phyloP scores from a whole-genome alignment of 1,140 invertebrate genomes.

The Teleopsis dalmanni region DNA sequence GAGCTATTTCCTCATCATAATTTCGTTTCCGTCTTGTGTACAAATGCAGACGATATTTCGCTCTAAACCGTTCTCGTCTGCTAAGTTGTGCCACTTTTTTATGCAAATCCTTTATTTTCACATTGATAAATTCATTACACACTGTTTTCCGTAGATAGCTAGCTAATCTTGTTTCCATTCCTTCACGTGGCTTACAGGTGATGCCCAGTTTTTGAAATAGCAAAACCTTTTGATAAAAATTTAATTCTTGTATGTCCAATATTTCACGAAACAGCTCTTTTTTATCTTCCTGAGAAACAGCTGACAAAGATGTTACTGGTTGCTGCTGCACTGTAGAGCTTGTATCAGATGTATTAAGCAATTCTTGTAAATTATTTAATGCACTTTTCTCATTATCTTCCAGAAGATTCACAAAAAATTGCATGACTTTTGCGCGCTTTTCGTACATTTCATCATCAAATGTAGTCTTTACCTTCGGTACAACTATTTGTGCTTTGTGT shows the following conservation, averaged over 20 bases:
- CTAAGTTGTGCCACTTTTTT: conserved; percentile 15
- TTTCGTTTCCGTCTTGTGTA: conserved; percentile 14
- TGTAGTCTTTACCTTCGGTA: conserved; percentile 22
- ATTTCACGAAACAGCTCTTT: conserved; percentile 23
- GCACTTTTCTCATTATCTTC: conserved; percentile 25
- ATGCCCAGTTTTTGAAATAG: conserved; percentile 32
- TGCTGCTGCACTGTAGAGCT: not conserved
- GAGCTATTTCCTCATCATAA: conserved; percentile 17
- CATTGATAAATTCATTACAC: not conserved
- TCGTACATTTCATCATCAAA: conserved; percentile 12
- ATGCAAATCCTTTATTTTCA: conserved; percentile 12
- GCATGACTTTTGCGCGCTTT: conserved; percentile 24
- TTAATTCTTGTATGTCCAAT: conserved; percentile 33
- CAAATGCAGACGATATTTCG: conserved; percentile 26
- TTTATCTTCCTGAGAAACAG: conserved; percentile 8
- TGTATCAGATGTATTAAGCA: conserved; percentile 8
- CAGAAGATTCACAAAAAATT: conserved; percentile 22
- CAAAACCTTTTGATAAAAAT: conserved; percentile 34
- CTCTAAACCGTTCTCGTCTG: conserved; percentile 28
- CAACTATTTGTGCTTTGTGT: conserved; percentile 27
- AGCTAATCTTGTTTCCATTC: not conserved
- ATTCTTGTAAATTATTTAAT: conserved; percentile 26
- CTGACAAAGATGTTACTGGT: not conserved
- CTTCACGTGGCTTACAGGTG: conserved; percentile 13
- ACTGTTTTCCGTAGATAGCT: not conserved